These are phyloP conservation scores for Epizoanthus ramosus DNA, from an alignment of 92 coral and sea anemone species.

Conservation along the genomic window DNA sequence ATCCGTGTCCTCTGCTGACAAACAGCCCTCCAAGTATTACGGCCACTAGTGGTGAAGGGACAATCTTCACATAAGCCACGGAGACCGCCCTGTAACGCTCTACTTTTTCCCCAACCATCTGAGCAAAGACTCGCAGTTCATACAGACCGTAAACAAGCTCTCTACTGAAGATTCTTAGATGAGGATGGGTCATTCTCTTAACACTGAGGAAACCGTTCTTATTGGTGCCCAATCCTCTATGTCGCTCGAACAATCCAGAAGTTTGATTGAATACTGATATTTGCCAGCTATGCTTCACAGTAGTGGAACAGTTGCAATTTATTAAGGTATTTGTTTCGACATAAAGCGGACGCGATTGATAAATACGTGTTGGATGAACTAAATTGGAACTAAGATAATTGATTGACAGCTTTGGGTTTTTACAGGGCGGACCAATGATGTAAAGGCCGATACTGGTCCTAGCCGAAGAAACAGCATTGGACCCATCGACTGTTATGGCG, in stretches of 20 bases:
- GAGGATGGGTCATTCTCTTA: not conserved
- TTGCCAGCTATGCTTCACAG: not conserved
- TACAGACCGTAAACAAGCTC: not conserved
- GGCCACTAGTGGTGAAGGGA: not conserved
- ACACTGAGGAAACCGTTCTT: not conserved
- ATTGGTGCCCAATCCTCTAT: not conserved
- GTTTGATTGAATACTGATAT: not conserved
- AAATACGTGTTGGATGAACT: not conserved
- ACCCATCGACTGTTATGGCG: not conserved
- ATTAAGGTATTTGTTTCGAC: not conserved
- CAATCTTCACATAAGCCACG: not conserved
- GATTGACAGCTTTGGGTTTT: not conserved
- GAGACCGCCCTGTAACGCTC: not conserved
- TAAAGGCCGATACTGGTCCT: not conserved
- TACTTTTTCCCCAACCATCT: not conserved
- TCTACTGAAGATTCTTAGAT: not conserved
- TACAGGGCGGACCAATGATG: constrained; percentile 2
- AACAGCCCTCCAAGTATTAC: constrained; percentile 5
- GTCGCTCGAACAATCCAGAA: not conserved
- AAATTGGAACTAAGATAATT: not conserved
- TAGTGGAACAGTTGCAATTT: not conserved
- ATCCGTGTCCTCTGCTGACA: not conserved
- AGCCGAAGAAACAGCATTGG: not conserved
- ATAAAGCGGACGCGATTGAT: not conserved
- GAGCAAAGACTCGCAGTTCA: not conserved